Evolutionary conservation across 2,888 invertebrate species (phyloP).

Genomic region (Coronaproctus castanopsis): DNA sequence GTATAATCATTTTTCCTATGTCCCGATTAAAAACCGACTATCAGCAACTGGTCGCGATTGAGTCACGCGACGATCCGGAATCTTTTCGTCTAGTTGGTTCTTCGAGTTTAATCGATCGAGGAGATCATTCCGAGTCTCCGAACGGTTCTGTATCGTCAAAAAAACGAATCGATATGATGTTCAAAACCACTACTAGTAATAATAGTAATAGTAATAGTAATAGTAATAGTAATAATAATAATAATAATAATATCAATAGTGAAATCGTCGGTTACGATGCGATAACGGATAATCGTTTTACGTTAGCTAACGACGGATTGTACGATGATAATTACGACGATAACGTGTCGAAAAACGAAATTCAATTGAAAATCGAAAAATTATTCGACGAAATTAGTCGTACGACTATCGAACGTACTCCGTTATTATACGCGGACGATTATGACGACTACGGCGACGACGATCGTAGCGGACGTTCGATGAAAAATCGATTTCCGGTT

Average conservation of each 20-base stretch:
- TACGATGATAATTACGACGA: not conserved
- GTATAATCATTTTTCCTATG: too few species aligned
- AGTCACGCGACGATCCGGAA: too few species aligned
- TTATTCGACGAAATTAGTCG: constrained; percentile 40
- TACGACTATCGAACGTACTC: constrained; percentile 13
- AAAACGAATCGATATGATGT: constrained; percentile 68
- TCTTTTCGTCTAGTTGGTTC: too few species aligned
- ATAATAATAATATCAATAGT: not conserved
- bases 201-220: not conserved
- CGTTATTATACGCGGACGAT: constrained; percentile 2
- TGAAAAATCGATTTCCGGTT: constrained; percentile 29
- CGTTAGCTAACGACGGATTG: constrained; percentile 5
- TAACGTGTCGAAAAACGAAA: constrained; percentile 19
- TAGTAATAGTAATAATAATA: not conserved
- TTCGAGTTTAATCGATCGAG: too few species aligned
- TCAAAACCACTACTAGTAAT: constrained; percentile 36
- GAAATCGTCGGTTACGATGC: constrained; percentile 33
- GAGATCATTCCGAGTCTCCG: constrained; percentile 10
- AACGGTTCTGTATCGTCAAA: constrained; percentile 34
- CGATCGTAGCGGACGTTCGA: not conserved
- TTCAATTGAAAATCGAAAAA: constrained; percentile 68
- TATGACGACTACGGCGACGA: constrained; percentile 2
- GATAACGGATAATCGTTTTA: constrained; percentile 20
- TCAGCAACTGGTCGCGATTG: too few species aligned
- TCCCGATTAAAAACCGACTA: too few species aligned